Conservation (phyloP, 2,888 invertebrate species). For the Lasioglossum lativentre region DNA sequence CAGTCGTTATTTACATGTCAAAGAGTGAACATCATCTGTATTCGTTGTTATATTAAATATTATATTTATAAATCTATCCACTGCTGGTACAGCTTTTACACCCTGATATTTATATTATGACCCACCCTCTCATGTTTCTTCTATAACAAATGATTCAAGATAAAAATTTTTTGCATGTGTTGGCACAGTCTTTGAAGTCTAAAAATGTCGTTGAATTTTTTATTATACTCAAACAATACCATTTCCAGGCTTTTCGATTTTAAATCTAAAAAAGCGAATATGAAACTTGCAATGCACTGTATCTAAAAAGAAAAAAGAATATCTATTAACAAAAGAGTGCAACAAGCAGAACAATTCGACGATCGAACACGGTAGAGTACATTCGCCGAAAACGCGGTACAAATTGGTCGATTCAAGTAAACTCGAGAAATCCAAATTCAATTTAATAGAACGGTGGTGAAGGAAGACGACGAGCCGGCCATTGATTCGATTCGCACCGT, state of each 20-base stretch:
- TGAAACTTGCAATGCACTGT: neutral
- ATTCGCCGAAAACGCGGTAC: neutral
- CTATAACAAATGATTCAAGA: neutral
- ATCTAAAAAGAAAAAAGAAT: neutral
- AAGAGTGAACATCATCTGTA: too few relatives aligned
- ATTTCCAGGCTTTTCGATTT: neutral
- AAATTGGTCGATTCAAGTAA: neutral
- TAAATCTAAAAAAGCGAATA: neutral
- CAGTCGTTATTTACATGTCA: too few relatives aligned
- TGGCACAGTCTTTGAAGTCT: too few relatives aligned
- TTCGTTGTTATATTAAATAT: too few relatives aligned
- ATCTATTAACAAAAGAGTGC: neutral
- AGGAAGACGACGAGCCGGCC: conserved; percentile 9
- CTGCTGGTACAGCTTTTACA: too few relatives aligned
- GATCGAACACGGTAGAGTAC: neutral
- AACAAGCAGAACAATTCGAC: neutral
- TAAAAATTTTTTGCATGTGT: neutral
- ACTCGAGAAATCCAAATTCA: neutral
- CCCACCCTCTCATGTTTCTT: too few relatives aligned
- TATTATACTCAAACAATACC: neutral
- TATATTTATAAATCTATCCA: too few relatives aligned
- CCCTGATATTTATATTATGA: neutral
- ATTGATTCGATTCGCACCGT: neutral
- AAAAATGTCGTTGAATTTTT: neutral
- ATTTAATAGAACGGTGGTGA: neutral